Percentiles rank a stretch among this genome's conserved stretches.
These are phyloP conservation scores for Amiota minor DNA, from an alignment of 2,888 invertebrate species.

Conservation along the genomic window DNA sequence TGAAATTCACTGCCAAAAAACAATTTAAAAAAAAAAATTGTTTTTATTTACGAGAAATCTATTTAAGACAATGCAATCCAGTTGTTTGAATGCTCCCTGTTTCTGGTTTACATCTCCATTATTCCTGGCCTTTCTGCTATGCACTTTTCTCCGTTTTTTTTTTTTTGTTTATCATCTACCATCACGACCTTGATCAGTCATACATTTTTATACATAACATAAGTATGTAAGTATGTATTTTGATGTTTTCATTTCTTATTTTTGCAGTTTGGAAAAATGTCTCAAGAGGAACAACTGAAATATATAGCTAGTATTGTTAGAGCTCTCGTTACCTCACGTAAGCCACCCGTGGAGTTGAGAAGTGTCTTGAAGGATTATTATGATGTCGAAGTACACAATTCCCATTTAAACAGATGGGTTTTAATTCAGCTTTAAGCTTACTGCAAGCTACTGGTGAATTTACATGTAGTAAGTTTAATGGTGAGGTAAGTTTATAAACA, in stretches of 20 bases:
- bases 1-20: too few species aligned
- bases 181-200: background rate
- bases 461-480: conserved; percentile 74
- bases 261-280: conserved; percentile 31
- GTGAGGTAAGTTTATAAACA: conserved; percentile 72
- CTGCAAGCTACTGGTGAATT: conserved; percentile 78
- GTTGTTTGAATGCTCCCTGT: too few species aligned
- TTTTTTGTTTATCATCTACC: background rate
- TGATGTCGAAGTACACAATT: conserved; percentile 78
- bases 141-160: background rate
- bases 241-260: background rate
- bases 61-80: too few species aligned
- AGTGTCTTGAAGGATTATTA: conserved; percentile 77
- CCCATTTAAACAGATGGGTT: conserved; percentile 79
- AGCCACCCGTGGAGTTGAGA: conserved; percentile 63
- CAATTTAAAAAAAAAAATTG: too few species aligned
- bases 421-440: conserved; percentile 77
- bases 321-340: conserved; percentile 66
- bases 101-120: too few species aligned
- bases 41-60: too few species aligned
- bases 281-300: conserved; percentile 54
- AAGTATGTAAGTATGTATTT: background rate
- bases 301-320: conserved; percentile 63
- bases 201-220: background rate
- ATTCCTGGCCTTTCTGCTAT: too few species aligned